Percentiles rank a stretch among this genome's conserved stretches.
Evolutionary conservation across 1,140 invertebrate genomes (phyloP).

Genomic region (Pissodes strobi): DNA sequence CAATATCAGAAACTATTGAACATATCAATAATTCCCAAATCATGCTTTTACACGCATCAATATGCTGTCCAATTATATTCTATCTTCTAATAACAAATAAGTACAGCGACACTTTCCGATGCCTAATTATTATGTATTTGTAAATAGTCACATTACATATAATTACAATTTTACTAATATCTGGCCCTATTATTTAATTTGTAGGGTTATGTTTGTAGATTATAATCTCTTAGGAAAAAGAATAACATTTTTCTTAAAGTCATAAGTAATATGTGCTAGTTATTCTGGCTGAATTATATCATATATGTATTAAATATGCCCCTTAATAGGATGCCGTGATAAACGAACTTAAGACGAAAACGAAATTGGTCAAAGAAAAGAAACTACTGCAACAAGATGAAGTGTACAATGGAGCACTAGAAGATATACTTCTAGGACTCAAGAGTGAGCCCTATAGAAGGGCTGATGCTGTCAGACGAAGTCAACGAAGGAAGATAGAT

Average conservation of each 20-base stretch:
- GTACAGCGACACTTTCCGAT: no score
- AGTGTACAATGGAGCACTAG: slow-evolving; percentile 95
- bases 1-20: no score
- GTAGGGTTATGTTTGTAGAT: no score
- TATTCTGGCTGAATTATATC: not conserved
- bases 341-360: slow-evolving; percentile 91
- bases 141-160: no score
- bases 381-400: slow-evolving; percentile 94
- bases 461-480: slow-evolving; percentile 91
- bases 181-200: no score
- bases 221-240: no score
- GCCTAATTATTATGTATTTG: no score
- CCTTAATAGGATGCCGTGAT: slow-evolving; percentile 89
- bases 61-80: no score
- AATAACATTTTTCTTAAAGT: not conserved
- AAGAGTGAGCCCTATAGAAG: slow-evolving; percentile 93
- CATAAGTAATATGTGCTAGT: slow-evolving; percentile 3
- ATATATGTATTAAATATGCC: not conserved
- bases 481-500: slow-evolving; percentile 86
- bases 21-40: no score
- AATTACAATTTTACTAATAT: no score
- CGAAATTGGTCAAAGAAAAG: slow-evolving; percentile 89
- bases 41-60: no score
- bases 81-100: no score
- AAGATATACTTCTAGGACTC: slow-evolving; percentile 93